Conservation (phyloP, 1,140 invertebrate species). For the Neodiprion pinetum region DNA sequence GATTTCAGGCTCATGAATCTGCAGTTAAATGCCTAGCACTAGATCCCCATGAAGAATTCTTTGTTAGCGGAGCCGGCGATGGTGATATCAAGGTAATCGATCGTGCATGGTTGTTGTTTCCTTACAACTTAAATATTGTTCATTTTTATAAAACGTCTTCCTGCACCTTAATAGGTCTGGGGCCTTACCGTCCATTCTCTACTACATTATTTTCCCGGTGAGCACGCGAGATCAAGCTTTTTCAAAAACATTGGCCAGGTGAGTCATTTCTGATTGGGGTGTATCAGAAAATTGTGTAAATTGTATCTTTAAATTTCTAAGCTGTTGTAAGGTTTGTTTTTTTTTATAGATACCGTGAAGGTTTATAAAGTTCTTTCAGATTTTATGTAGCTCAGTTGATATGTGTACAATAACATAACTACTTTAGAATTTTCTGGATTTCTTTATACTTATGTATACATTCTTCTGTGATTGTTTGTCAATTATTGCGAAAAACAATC, state of each 20-base stretch:
- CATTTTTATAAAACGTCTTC: constrained; percentile 22
- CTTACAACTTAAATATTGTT: constrained; percentile 11
- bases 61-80: constrained; percentile 97
- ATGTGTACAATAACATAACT: too few relatives aligned
- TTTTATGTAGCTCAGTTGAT: too few relatives aligned
- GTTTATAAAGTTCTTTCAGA: too few relatives aligned
- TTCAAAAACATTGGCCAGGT: constrained; percentile 94
- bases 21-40: constrained; percentile 94
- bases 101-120: constrained; percentile 14
- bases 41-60: constrained; percentile 95
- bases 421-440: not conserved
- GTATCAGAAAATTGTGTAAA: too few relatives aligned
- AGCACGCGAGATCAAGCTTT: constrained; percentile 92
- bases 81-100: constrained; percentile 93
- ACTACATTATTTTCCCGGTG: constrained; percentile 87
- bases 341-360: too few relatives aligned
- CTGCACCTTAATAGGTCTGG: constrained; percentile 80
- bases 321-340: too few relatives aligned
- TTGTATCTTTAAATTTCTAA: too few relatives aligned
- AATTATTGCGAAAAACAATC: too few relatives aligned
- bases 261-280: not conserved
- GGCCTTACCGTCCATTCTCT: constrained; percentile 85
- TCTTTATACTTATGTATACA: not conserved
- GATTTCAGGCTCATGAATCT: constrained; percentile 91
- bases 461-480: too few relatives aligned